Conservation (phyloP, 1,140 invertebrate genomes). For the Odontomachus brunneus region DNA sequence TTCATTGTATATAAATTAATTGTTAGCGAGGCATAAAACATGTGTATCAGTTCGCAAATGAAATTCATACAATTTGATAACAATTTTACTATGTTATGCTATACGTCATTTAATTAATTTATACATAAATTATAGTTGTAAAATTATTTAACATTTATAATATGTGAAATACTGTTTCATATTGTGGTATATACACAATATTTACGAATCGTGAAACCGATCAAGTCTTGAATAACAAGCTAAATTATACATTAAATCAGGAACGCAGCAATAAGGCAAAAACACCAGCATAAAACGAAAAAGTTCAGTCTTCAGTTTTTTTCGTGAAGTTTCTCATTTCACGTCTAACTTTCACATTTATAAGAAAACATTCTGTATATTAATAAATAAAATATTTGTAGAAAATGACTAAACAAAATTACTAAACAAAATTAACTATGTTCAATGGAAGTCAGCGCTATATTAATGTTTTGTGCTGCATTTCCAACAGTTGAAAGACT, state of each 20-base stretch:
- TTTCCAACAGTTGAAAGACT: too few relatives aligned
- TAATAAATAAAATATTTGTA: too few relatives aligned
- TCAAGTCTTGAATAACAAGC: background rate
- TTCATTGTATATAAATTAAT: background rate
- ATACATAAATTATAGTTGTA: slow-evolving; percentile 29
- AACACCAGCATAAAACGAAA: background rate
- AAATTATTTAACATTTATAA: slow-evolving; percentile 34
- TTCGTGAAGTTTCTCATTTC: too few relatives aligned
- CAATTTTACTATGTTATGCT: slow-evolving; percentile 38
- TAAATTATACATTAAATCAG: slow-evolving; percentile 11
- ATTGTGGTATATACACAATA: background rate
- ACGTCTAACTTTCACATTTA: too few relatives aligned
- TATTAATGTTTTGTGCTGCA: too few relatives aligned
- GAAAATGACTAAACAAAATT: too few relatives aligned
- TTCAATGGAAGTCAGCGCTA: too few relatives aligned
- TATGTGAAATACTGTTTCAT: slow-evolving; percentile 29
- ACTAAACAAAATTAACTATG: too few relatives aligned
- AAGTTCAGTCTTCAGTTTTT: too few relatives aligned
- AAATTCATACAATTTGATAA: slow-evolving; percentile 37
- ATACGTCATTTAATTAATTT: slow-evolving; percentile 20
- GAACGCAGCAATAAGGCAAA: slow-evolving; percentile 17
- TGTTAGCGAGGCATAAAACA: background rate
- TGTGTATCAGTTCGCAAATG: background rate
- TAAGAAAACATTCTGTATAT: too few relatives aligned
- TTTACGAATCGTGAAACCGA: slow-evolving; percentile 2